These are phyloP conservation scores for Saccopteryx leptura DNA, from an alignment of 2,113 vertebrate species.

Conservation along the genomic window DNA sequence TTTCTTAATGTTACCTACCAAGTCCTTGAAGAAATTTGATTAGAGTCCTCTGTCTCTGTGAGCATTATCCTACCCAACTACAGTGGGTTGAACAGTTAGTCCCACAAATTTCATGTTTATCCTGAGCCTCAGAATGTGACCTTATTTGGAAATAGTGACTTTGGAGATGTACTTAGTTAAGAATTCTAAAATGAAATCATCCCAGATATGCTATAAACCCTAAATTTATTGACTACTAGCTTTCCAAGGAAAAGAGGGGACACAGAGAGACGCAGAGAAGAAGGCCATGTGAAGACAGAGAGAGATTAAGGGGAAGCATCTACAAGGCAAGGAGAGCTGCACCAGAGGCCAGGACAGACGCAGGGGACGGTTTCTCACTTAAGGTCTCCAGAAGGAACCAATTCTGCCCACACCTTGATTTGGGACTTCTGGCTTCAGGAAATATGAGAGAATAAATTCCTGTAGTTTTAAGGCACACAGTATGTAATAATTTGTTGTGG, in stretches of 20 bases:
- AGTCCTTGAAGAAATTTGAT: background rate
- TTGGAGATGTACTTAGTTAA: background rate
- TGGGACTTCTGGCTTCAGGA: background rate
- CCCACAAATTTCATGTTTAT: background rate
- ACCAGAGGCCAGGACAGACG: background rate
- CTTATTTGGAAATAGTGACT: conserved; percentile 14
- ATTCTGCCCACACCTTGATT: background rate
- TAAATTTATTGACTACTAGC: background rate
- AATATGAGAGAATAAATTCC: background rate
- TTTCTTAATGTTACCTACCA: background rate
- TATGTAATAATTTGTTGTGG: background rate
- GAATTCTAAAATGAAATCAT: background rate
- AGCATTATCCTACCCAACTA: background rate
- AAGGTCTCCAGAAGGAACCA: background rate
- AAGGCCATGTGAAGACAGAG: background rate
- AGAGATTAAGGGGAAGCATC: background rate
- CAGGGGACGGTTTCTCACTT: background rate
- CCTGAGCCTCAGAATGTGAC: background rate
- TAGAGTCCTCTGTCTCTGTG: background rate
- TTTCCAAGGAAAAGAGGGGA: background rate
- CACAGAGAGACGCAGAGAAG: background rate
- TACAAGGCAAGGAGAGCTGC: background rate
- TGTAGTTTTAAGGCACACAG: background rate
- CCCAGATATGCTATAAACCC: background rate
- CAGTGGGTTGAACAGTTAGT: background rate